Evolutionary conservation across 2,797 vertebrate genomes (phyloP), one percentile per base, ranked within the genome.

Genomic region (Lerista edwardsae): DNA sequence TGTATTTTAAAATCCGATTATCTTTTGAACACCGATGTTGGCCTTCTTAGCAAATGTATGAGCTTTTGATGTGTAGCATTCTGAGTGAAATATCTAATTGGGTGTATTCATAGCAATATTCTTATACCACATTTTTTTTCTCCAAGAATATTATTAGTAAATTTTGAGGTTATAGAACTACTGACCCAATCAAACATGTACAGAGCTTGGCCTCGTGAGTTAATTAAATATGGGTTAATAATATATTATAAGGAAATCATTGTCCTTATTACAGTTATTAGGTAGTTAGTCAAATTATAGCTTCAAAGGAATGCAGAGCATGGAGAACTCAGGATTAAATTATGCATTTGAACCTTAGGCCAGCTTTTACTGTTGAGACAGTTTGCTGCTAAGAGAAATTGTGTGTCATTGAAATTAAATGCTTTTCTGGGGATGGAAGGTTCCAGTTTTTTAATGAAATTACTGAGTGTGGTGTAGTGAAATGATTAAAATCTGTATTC

Each of bases 371-470:
- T 95, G 94, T 95, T 94, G 89, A 96, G 95, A 94, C 90, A 94
- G 97, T 97, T 98, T 97, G 96, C 96, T 96, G 96, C 96, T 97
- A 95, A 96, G 95, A 96, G 94, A 96, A 97, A 98, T 97, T 96
- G 95, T 97, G 97, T 98, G 97, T 97, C 96, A 97, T 96, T 97
- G 96, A 97, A 98, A 99, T 99, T 97, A 99, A 99, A 98, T 97
- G 97, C 97, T 96, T 98, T 97, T 97, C 96, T 97, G 97, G 96
- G 95, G 97, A 97, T 97, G 94, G 95, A 96, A 98, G 97, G 96
- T 96, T 97, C 96, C 95, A 96, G 95, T 96, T 96, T 96, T 86
- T 97, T 96, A 97, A 97, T 97, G 95, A 98, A 98, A 98, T 98
- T 97, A 97, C 96, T 88, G 93, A 94, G 92, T 95, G 96, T 94